Conservation (phyloP, 2,888 invertebrate genomes). For the Diadegma fenestrale region DNA sequence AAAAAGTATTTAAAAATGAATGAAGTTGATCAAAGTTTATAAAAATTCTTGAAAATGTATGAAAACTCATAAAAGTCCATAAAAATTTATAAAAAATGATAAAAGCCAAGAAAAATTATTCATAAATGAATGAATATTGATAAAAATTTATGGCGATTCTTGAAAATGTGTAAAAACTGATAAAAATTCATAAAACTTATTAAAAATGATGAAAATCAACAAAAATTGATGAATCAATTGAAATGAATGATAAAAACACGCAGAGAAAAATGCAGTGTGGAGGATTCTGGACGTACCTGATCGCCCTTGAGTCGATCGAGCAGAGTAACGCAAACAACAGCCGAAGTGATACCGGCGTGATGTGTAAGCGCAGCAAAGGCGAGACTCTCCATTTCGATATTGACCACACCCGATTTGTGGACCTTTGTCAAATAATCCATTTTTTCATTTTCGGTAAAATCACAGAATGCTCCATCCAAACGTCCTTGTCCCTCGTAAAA, state of each 20-base stretch:
- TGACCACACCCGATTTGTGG: constrained; percentile 92
- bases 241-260: background rate
- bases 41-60: too few relatives aligned
- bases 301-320: constrained; percentile 97
- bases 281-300: constrained; percentile 88
- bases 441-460: constrained; percentile 96
- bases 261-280: background rate
- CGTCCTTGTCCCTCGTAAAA: constrained; percentile 99
- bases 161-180: too few relatives aligned
- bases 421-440: constrained; percentile 93
- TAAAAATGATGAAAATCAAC: too few relatives aligned
- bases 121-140: too few relatives aligned
- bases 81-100: too few relatives aligned
- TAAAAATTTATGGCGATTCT: too few relatives aligned
- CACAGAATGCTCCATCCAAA: constrained; percentile 98
- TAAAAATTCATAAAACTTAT: too few relatives aligned
- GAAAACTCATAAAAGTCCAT: too few relatives aligned
- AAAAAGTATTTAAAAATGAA: too few relatives aligned
- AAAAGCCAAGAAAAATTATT: too few relatives aligned
- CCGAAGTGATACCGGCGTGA: constrained; percentile 96
- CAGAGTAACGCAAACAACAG: constrained; percentile 97
- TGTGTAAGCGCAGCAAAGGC: constrained; percentile 97
- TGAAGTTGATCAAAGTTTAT: too few relatives aligned
- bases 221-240: too few relatives aligned
- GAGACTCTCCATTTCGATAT: constrained; percentile 99